Evolutionary conservation across 2,888 invertebrate species (phyloP).

Genomic region (Habrosyne pyritoides): DNA sequence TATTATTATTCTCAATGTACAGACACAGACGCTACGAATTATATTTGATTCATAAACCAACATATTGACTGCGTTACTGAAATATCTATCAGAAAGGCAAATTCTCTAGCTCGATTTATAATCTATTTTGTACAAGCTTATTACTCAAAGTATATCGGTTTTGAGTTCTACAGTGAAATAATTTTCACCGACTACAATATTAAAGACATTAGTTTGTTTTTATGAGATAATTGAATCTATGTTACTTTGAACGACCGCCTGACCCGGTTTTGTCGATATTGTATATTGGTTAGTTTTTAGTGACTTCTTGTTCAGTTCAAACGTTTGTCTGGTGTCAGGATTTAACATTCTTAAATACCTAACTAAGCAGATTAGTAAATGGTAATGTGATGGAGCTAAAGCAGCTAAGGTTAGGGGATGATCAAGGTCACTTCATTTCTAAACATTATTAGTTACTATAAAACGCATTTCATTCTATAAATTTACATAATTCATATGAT

Average conservation of each 20-base stretch:
- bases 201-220: constrained; percentile 18
- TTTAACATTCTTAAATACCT: constrained; percentile 26
- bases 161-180: constrained; percentile 46
- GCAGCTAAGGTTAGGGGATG: constrained; percentile 76
- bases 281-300: constrained; percentile 22
- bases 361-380: constrained; percentile 49
- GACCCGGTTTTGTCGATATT: constrained; percentile 12
- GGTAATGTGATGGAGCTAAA: constrained; percentile 67
- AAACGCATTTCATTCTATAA: constrained; percentile 59
- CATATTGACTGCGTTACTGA: constrained; percentile 51
- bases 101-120: constrained; percentile 63
- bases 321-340: constrained; percentile 7
- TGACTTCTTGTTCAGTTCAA: constrained; percentile 17
- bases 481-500: constrained; percentile 46
- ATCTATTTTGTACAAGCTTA: constrained; percentile 69
- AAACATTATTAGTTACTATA: constrained; percentile 73
- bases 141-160: constrained; percentile 44
- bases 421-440: constrained; percentile 82
- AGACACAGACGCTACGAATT: constrained; percentile 35
- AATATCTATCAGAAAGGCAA: constrained; percentile 62
- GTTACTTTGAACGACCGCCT: constrained; percentile 20
- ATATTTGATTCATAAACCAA: constrained; percentile 38
- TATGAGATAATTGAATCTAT: constrained; percentile 24
- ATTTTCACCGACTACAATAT: constrained; percentile 34
- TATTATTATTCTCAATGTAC: constrained; percentile 24